Conservation (phyloP, 2,888 invertebrate species). For the Trimorus sp. region DNA sequence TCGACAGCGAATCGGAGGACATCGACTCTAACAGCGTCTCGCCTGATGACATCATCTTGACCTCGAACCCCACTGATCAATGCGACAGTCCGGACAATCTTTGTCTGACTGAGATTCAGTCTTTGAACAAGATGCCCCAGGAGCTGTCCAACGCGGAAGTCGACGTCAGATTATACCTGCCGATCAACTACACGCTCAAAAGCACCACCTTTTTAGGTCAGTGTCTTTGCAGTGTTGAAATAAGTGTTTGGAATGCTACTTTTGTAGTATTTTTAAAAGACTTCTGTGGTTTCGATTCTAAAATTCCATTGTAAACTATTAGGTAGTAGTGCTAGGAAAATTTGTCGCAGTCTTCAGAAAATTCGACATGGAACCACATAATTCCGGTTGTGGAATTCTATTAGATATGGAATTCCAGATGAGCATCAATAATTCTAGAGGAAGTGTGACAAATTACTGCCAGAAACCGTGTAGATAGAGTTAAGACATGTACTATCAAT, state of each 20-base stretch:
- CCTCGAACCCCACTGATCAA: slow-evolving; percentile 78
- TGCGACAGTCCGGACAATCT: slow-evolving; percentile 82
- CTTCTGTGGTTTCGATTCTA: too few species aligned
- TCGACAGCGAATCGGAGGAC: slow-evolving; percentile 33
- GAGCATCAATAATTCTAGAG: too few species aligned
- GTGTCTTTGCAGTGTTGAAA: neutral
- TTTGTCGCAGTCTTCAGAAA: too few species aligned
- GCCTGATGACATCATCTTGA: slow-evolving; percentile 69
- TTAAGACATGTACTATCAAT: too few species aligned
- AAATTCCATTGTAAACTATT: too few species aligned
- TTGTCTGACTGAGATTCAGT: slow-evolving; percentile 85
- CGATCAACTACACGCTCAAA: slow-evolving; percentile 85
- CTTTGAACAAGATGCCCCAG: slow-evolving; percentile 83
- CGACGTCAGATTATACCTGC: slow-evolving; percentile 86
- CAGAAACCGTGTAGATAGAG: too few species aligned
- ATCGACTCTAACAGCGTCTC: slow-evolving; percentile 21
- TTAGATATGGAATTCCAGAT: too few species aligned
- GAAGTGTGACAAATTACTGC: too few species aligned
- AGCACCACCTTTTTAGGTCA: slow-evolving; percentile 72
- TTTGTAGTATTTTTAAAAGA: too few species aligned
- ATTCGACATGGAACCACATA: neutral
- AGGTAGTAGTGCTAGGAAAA: too few species aligned
- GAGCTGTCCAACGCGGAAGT: slow-evolving; percentile 81
- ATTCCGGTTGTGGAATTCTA: too few species aligned
- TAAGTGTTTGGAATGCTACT: too few species aligned